Conservation (phyloP, 2,888 invertebrate species). For the Quadroppia sp. region DNA sequence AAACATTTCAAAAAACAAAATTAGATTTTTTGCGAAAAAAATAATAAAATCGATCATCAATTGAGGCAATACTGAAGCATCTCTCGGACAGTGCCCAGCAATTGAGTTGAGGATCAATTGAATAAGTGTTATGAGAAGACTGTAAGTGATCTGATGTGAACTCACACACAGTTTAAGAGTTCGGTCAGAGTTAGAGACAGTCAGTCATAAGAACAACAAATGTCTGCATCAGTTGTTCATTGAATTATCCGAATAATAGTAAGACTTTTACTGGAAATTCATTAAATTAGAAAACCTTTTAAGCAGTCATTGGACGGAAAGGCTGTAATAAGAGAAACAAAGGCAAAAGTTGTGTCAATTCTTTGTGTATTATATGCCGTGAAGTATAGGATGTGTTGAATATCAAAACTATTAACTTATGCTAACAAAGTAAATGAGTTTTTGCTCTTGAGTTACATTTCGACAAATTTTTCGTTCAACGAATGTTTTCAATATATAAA, state of each 20-base stretch:
- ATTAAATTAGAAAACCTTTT: slow-evolving; percentile 33
- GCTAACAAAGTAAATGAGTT: background rate
- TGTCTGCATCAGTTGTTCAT: slow-evolving; percentile 21
- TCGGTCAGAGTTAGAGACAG: background rate
- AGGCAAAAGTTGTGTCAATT: background rate
- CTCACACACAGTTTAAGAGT: background rate
- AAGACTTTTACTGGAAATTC: slow-evolving; percentile 5
- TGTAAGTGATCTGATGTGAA: background rate
- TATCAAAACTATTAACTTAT: background rate
- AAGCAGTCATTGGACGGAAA: slow-evolving; percentile 1
- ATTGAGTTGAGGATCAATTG: background rate
- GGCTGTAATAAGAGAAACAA: no score
- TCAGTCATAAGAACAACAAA: background rate
- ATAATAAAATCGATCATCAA: background rate
- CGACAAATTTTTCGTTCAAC: background rate
- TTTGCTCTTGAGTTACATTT: background rate
- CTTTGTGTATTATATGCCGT: background rate
- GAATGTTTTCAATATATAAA: background rate
- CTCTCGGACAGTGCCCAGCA: background rate
- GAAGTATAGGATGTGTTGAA: background rate
- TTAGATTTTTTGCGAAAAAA: background rate
- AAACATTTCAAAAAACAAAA: background rate
- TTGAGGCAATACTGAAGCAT: background rate
- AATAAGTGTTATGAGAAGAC: background rate
- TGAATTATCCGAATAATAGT: background rate